phyloP scores from a whole-genome alignment of 2,797 vertebrate genomes.

The Molossus molossus region DNA sequence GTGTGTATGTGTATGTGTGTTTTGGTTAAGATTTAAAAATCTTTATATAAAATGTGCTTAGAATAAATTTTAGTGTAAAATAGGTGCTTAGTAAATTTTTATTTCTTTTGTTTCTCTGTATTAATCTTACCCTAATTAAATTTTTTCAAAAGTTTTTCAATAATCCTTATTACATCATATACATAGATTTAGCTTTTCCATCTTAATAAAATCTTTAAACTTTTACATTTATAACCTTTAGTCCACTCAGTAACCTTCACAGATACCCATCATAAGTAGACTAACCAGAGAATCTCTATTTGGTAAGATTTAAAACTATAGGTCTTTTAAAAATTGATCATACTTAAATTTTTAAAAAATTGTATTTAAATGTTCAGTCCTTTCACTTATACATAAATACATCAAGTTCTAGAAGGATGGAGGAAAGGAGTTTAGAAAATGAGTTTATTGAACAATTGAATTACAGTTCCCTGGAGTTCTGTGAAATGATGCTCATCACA shows the following conservation, averaged over 20 bases:
- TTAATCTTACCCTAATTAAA: not conserved
- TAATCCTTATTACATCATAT: not conserved
- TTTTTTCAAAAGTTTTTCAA: not conserved
- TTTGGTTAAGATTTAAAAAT: not conserved
- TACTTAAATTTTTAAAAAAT: not conserved
- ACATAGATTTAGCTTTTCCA: not conserved
- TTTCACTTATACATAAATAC: not conserved
- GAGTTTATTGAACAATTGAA: not conserved
- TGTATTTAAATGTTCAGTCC: not conserved
- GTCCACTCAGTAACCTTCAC: not conserved
- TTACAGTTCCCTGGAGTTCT: not conserved
- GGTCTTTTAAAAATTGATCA: not conserved
- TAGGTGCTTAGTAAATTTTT: not conserved
- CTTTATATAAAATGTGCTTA: constrained; percentile 23
- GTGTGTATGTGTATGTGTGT: not conserved
- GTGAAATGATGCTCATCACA: not conserved
- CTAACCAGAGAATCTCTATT: not conserved
- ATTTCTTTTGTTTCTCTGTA: not conserved
- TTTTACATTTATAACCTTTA: not conserved
- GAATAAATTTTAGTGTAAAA: not conserved
- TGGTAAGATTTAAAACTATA: not conserved
- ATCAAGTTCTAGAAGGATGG: not conserved
- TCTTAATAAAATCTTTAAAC: not conserved
- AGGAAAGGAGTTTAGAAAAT: not conserved
- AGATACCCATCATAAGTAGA: not conserved